These are phyloP conservation scores for Sitta europaea DNA, from an alignment of 2,113 vertebrate genomes.

Conservation along the genomic window DNA sequence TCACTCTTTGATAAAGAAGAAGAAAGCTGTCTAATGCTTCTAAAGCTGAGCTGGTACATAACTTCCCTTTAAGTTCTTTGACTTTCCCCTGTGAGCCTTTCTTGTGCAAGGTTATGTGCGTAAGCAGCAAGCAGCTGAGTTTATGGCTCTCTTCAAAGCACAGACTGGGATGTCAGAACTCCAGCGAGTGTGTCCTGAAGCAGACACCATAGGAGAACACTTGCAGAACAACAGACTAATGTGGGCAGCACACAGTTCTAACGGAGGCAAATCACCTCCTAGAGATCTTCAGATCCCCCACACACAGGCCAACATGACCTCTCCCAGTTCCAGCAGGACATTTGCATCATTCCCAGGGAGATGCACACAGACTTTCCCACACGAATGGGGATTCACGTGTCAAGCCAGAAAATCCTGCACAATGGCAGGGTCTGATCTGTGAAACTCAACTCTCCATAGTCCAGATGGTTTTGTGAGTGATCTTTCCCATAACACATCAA, in stretches of 20 bases:
- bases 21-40: constrained; percentile 53
- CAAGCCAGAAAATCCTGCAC: not conserved
- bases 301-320: rapidly evolving
- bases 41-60: not conserved
- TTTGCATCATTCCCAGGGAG: not conserved
- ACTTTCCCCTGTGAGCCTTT: not conserved
- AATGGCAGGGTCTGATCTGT: not conserved
- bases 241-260: not conserved
- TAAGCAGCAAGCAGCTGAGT: not conserved
- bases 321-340: not conserved
- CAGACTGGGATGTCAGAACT: not conserved
- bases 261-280: rapidly evolving
- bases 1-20: constrained; percentile 56
- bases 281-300: not conserved
- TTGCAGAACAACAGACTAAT: not conserved
- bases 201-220: not conserved
- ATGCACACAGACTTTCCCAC: not conserved
- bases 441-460: not conserved
- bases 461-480: not conserved
- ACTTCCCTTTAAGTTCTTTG: constrained; percentile 20
- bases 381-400: rapidly evolving
- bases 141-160: not conserved
- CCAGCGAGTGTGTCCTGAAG: not conserved
- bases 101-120: not conserved
- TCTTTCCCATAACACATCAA: not conserved